Evolutionary conservation across 2,888 invertebrate genomes (phyloP).

Genomic region (Troides helena): DNA sequence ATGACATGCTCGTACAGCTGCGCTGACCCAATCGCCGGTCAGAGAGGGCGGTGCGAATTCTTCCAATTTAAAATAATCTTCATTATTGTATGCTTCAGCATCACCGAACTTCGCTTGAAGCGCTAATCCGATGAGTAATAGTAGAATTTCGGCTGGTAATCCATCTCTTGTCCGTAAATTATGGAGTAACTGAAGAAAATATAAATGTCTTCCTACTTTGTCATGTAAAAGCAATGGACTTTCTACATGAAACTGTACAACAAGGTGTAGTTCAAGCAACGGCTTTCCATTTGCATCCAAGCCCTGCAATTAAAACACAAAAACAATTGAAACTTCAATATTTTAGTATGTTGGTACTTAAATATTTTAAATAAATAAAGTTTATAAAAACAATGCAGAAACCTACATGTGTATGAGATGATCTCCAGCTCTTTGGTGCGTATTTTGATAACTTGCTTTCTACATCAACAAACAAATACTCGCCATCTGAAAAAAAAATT

Average conservation of each 20-base stretch:
- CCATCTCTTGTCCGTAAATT: constrained; percentile 88
- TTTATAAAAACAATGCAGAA: constrained; percentile 18
- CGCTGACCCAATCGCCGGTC: constrained; percentile 80
- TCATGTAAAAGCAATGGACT: constrained; percentile 94
- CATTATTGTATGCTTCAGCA: constrained; percentile 69
- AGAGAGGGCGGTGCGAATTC: constrained; percentile 90
- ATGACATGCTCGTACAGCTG: constrained; percentile 87
- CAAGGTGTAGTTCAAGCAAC: constrained; percentile 92
- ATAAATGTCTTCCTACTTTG: constrained; percentile 94
- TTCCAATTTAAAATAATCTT: constrained; percentile 86
- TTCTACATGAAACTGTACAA: constrained; percentile 96
- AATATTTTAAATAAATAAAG: neutral
- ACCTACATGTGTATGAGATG: constrained; percentile 94
- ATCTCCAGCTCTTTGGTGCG: constrained; percentile 97
- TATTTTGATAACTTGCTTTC: constrained; percentile 98
- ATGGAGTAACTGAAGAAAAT: constrained; percentile 96
- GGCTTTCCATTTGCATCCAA: constrained; percentile 94
- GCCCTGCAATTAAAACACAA: constrained; percentile 80
- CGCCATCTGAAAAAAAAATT: constrained; percentile 85
- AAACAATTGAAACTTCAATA: neutral
- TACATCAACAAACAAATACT: constrained; percentile 96
- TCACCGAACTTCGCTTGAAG: constrained; percentile 96
- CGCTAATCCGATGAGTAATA: constrained; percentile 92
- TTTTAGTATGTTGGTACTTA: neutral
- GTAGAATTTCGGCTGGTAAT: constrained; percentile 82